These are phyloP conservation scores for Andrena haemorrhoa DNA, from an alignment of 2,888 invertebrate genomes.

Conservation along the genomic window DNA sequence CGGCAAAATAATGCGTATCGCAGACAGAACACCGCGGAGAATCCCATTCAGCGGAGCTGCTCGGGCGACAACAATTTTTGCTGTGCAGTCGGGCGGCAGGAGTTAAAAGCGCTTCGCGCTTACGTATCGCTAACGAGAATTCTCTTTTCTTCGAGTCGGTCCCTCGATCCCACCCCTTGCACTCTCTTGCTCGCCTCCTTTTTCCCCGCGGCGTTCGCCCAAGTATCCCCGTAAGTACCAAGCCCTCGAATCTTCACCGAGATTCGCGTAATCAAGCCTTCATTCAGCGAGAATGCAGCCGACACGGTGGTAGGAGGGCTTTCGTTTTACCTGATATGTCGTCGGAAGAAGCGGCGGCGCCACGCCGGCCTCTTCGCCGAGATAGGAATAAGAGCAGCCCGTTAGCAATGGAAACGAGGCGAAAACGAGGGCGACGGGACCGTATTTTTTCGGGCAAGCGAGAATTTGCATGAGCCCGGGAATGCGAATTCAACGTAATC, in stretches of 20 bases:
- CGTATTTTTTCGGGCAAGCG: slow-evolving; percentile 26
- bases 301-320: slow-evolving; percentile 9
- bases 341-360: slow-evolving; percentile 10
- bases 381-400: slow-evolving; percentile 18
- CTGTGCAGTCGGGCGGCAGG: neutral
- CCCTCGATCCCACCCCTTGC: neutral
- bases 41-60: neutral
- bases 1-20: neutral
- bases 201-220: slow-evolving; percentile 16
- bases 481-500: neutral
- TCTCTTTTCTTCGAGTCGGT: slow-evolving; percentile 27
- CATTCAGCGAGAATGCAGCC: slow-evolving; percentile 41
- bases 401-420: slow-evolving; percentile 21
- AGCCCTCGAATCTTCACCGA: slow-evolving; percentile 43
- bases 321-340: slow-evolving; percentile 34
- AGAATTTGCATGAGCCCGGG: slow-evolving; percentile 1
- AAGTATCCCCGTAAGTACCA: slow-evolving; percentile 42
- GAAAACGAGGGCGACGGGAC: slow-evolving; percentile 35
- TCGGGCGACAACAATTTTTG: slow-evolving; percentile 7
- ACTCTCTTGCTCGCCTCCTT: neutral
- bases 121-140: slow-evolving; percentile 50
- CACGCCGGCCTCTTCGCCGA: neutral
- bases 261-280: slow-evolving; percentile 62
- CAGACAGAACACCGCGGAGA: too few species aligned
- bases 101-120: slow-evolving; percentile 18